Conservation (phyloP, 2,888 invertebrate species). For the Adelognathus sp. region DNA sequence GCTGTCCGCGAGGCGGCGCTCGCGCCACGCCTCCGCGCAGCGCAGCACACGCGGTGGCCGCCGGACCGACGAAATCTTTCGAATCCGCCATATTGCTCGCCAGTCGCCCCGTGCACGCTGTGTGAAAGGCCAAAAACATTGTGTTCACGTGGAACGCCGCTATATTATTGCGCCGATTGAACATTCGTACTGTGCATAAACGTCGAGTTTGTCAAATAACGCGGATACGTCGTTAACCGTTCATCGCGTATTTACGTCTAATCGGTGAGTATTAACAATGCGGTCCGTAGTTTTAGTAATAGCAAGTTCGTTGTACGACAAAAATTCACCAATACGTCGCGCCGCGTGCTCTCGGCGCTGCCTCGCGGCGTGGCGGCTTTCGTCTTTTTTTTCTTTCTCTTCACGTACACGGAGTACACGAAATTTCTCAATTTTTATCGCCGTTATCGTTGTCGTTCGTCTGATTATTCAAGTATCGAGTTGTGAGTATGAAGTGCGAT, state of each 20-base stretch:
- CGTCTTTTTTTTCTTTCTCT: constrained; percentile 42
- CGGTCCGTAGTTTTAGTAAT: constrained; percentile 56
- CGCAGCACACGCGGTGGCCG: constrained; percentile 68
- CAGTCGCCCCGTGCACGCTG: no score
- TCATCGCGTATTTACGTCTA: constrained; percentile 34
- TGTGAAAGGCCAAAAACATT: constrained; percentile 86
- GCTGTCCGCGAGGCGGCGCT: constrained; percentile 47
- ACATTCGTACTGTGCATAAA: constrained; percentile 37
- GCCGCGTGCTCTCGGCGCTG: constrained; percentile 59
- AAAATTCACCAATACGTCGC: constrained; percentile 3
- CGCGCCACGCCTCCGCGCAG: no score
- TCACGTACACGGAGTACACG: not conserved
- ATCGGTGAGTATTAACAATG: constrained; percentile 61
- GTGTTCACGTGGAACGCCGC: constrained; percentile 86
- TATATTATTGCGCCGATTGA: constrained; percentile 56
- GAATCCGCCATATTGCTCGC: constrained; percentile 86
- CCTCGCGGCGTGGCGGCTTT: constrained; percentile 62
- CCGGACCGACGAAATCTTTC: no score
- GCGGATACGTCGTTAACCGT: constrained; percentile 54
- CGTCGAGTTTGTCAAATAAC: constrained; percentile 43
- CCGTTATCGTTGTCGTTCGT: not conserved
- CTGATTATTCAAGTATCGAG: no score
- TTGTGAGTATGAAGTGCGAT: no score
- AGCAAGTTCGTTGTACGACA: no score
- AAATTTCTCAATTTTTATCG: not conserved